Percentiles rank a stretch among this genome's conserved stretches.
Conservation (phyloP, 2,113 vertebrate genomes). For the Ardeotis arabs region DNA sequence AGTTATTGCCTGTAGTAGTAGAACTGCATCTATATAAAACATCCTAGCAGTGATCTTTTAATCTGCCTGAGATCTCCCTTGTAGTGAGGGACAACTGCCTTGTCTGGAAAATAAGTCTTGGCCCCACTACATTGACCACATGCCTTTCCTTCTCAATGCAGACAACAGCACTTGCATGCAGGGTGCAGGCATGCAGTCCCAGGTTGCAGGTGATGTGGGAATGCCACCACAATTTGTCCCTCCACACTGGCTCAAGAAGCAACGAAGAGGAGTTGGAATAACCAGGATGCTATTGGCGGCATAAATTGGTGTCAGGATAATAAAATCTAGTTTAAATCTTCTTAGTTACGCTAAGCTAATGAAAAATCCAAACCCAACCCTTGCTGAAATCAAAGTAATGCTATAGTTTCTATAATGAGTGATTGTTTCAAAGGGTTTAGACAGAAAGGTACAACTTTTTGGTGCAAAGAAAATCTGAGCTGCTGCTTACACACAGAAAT, state of each 20-base stretch:
- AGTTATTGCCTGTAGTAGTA: neutral
- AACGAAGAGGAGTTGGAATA: neutral
- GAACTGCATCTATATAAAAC: neutral
- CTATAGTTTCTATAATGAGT: neutral
- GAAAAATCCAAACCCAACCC: neutral
- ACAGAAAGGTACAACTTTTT: neutral
- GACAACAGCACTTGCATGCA: neutral
- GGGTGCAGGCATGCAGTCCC: neutral
- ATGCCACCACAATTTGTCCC: neutral
- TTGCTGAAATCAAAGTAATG: neutral
- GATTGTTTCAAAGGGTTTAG: neutral
- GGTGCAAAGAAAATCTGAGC: neutral
- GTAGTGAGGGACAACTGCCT: neutral
- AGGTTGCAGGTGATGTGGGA: neutral
- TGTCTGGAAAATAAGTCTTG: neutral
- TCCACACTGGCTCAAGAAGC: neutral
- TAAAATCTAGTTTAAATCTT: neutral
- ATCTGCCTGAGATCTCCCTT: neutral
- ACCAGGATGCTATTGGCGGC: fast-evolving
- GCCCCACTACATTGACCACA: neutral
- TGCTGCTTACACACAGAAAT: neutral
- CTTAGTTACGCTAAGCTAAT: neutral
- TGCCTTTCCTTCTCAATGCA: neutral
- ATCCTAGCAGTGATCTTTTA: neutral
- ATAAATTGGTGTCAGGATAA: neutral